Conservation (phyloP, 2,113 vertebrate genomes). For the Lasiurus cinereus region DNA sequence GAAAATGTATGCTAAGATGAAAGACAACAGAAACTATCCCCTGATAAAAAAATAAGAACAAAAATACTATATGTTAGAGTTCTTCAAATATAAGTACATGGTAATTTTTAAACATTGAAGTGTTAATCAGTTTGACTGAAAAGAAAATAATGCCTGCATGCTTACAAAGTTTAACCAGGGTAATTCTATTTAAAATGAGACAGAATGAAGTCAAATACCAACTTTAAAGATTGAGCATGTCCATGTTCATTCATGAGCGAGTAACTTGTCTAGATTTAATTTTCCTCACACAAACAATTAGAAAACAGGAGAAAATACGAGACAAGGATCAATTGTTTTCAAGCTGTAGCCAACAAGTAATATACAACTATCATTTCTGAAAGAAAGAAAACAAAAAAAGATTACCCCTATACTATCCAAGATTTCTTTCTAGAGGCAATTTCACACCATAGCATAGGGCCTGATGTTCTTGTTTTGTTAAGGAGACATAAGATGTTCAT, state of each 20-base stretch:
- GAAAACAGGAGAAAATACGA: constrained; percentile 19
- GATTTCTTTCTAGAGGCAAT: background rate
- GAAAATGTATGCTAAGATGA: constrained; percentile 17
- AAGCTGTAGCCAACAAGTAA: background rate
- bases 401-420: background rate
- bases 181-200: constrained; percentile 15
- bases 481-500: background rate
- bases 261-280: background rate
- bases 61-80: background rate
- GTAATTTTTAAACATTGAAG: constrained; percentile 37
- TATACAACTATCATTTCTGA: background rate
- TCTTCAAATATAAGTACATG: background rate
- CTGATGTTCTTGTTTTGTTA: background rate
- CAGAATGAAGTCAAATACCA: background rate
- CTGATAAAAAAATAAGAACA: constrained; percentile 42
- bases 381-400: background rate
- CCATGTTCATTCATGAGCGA: background rate
- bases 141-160: background rate
- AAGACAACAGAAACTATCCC: background rate
- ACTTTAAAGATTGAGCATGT: background rate
- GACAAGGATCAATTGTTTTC: background rate
- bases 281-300: background rate
- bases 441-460: background rate
- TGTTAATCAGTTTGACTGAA: background rate
- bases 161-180: background rate